These are phyloP conservation scores for Alca torda DNA, from an alignment of 2,797 vertebrate genomes.

Conservation along the genomic window DNA sequence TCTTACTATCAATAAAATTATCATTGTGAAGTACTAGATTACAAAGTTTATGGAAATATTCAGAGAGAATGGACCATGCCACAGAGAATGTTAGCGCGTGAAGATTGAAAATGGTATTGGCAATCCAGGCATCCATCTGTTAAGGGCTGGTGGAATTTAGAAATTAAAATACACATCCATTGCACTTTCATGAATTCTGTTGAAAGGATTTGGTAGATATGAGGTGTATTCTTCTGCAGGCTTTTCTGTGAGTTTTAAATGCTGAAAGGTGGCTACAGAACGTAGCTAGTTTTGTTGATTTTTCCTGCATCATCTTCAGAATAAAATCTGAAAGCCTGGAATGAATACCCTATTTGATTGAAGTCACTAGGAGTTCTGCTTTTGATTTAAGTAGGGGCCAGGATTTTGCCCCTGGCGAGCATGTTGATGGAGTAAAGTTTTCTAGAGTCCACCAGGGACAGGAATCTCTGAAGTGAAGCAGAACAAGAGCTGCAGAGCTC, in stretches of 20 bases:
- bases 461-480: too few species aligned
- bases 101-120: background rate
- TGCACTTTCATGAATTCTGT: background rate
- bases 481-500: background rate
- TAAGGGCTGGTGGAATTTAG: background rate
- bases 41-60: background rate
- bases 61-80: background rate
- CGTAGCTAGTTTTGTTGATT: background rate
- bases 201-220: background rate
- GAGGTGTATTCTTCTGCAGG: background rate
- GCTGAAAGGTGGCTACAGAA: background rate
- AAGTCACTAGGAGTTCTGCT: background rate
- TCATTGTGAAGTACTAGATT: background rate
- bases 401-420: background rate
- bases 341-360: background rate
- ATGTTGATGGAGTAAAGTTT: background rate
- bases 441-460: background rate
- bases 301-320: background rate
- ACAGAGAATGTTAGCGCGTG: too few species aligned
- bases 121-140: background rate
- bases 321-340: background rate
- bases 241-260: background rate
- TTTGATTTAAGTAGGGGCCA: background rate
- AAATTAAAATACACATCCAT: background rate
- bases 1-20: background rate